A percentile compares a stretch with the other conserved stretches of the same genome.
phyloP scores from a whole-genome alignment of 2,888 invertebrate species.

The Habroteleia sp. region DNA sequence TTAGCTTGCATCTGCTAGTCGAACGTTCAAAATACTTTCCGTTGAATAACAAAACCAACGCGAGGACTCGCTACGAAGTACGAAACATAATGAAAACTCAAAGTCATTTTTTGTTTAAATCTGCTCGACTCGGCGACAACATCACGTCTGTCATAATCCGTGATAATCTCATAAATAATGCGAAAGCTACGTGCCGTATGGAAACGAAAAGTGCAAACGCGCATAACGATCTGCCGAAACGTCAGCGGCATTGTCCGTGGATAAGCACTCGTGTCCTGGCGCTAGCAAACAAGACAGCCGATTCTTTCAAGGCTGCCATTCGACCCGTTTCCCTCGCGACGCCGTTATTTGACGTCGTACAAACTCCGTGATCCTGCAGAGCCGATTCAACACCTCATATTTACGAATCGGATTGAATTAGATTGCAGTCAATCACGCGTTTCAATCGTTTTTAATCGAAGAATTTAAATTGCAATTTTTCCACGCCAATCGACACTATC shows the following conservation, averaged over 20 bases:
- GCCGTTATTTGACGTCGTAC: slow-evolving; percentile 73
- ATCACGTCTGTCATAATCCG: slow-evolving; percentile 75
- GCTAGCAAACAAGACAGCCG: slow-evolving; percentile 60
- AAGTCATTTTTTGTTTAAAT: slow-evolving; percentile 50
- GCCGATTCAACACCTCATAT: too few species aligned
- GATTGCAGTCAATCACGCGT: too few species aligned
- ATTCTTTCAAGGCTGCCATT: slow-evolving; percentile 60
- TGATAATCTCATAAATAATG: slow-evolving; percentile 77
- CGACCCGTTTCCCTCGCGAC: slow-evolving; percentile 65
- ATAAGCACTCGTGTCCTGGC: slow-evolving; percentile 61
- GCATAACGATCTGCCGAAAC: slow-evolving; percentile 56
- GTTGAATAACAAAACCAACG: not conserved
- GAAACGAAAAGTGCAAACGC: slow-evolving; percentile 67
- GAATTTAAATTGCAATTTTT: too few species aligned
- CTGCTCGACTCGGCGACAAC: slow-evolving; percentile 67
- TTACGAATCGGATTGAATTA: too few species aligned
- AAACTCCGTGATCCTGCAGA: slow-evolving; percentile 69
- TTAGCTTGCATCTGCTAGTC: too few species aligned
- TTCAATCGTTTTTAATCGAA: too few species aligned
- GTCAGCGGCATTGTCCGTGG: slow-evolving; percentile 48
- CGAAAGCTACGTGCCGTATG: slow-evolving; percentile 66
- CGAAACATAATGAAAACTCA: slow-evolving; percentile 29
- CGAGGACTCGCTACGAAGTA: slow-evolving; percentile 8
- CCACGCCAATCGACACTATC: too few species aligned
- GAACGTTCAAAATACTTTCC: too few species aligned